These are phyloP conservation scores for Biston stratarius DNA, from an alignment of 2,888 invertebrate species.

Conservation along the genomic window DNA sequence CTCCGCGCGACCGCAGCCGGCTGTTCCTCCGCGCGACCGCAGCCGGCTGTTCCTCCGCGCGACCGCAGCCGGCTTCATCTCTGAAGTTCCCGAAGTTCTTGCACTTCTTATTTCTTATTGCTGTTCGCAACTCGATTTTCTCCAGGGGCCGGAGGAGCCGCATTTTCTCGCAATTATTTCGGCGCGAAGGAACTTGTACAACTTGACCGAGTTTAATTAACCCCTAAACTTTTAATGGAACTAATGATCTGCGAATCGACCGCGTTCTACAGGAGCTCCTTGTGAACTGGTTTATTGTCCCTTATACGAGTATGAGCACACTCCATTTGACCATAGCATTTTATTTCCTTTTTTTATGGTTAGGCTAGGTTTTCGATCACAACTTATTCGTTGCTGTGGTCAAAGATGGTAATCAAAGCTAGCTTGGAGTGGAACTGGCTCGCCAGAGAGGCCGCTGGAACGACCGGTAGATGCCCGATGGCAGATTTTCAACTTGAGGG, in stretches of 20 bases:
- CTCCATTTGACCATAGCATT: not conserved
- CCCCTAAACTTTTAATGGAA: conserved; percentile 57
- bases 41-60: no score
- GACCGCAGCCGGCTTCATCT: not conserved
- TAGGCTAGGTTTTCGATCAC: not conserved
- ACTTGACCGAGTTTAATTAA: conserved; percentile 48
- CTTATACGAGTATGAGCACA: no score
- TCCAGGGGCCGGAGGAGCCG: conserved; percentile 5
- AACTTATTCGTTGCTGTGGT: no score
- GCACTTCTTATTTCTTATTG: conserved; percentile 13
- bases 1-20: no score
- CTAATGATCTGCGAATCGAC: conserved; percentile 58
- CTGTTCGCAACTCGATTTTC: conserved; percentile 21
- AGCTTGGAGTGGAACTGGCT: no score
- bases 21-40: no score
- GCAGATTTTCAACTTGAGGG: no score
- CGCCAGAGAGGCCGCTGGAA: no score
- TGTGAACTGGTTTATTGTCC: conserved; percentile 16
- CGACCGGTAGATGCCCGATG: no score
- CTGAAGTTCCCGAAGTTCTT: conserved; percentile 13
- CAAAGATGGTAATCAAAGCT: no score
- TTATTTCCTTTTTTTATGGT: not conserved
- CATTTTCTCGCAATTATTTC: conserved; percentile 25
- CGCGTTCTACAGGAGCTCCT: conserved; percentile 33
- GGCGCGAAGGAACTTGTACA: conserved; percentile 18